Conservation (phyloP, 2,797 vertebrate genomes). For the Pampus argenteus region DNA sequence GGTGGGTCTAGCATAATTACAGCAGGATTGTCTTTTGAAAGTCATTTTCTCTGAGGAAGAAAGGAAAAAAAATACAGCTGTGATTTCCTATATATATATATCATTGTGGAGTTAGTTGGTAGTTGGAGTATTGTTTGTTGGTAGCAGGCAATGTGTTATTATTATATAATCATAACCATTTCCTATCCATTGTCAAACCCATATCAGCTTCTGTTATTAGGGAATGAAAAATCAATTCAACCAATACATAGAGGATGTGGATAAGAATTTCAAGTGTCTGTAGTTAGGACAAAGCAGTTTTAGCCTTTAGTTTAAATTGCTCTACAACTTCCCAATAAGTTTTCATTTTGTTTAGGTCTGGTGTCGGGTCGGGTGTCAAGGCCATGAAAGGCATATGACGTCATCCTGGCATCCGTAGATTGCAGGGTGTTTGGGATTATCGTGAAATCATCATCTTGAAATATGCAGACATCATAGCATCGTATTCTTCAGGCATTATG, state of each 20-base stretch:
- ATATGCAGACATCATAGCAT: constrained; percentile 6
- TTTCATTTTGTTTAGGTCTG: neutral
- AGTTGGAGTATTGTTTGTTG: neutral
- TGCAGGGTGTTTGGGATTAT: neutral
- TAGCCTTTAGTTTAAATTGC: neutral
- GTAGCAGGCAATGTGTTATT: neutral
- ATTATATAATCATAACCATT: neutral
- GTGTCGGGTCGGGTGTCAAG: neutral
- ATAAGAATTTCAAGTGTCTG: neutral
- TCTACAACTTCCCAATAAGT: neutral
- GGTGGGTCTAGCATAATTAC: constrained; percentile 4
- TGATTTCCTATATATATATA: neutral
- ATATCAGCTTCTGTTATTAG: neutral
- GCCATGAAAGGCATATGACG: neutral
- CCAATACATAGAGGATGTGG: neutral
- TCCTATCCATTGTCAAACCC: neutral
- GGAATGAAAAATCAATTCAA: neutral
- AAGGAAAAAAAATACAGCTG: neutral
- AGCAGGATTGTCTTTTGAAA: constrained; percentile 23
- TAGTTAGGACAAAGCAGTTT: no score
- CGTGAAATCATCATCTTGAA: constrained; percentile 5
- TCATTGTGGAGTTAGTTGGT: no score
- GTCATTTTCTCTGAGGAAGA: constrained; percentile 7
- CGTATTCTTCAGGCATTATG: neutral
- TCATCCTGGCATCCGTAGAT: neutral